Base-by-base conservation (phyloP, 1,140 invertebrate species). In the Polypedilum pembai region DNA sequence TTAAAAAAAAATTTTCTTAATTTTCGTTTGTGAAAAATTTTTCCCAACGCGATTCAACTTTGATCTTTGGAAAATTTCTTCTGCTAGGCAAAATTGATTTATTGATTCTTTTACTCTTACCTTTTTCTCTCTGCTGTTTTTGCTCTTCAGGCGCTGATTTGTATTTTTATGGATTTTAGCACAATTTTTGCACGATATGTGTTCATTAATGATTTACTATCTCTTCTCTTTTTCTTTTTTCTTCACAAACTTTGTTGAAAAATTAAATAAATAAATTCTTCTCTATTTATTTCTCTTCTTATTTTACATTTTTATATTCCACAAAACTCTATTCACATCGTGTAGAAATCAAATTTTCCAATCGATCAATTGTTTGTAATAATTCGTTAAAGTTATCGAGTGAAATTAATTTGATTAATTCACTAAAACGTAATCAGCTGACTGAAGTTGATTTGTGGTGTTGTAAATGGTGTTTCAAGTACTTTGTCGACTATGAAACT, bases 331-430 rank as follows among this genome's bases (percentile, higher is more conserved):
- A 56, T 56, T 56, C 45, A 56, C 45, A 56, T 56, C 45, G 15
- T n/a, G 15, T 56, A 56, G 15, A 56, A 56, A 56, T 56, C 45
- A 56, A 56, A 69, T 20, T 69, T 69, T 21, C 17, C 65, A 69
- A 7, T 69, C 17, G 17, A 21, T 69, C 65, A 69, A 69, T 69
- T 69, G 65, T 20, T 20, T 69, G 17, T 20, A 21, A 21, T 18
- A 21, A 69, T 69, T 69, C 65, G 65, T 69, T 18, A 69, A 69
- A 69, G 8, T 69, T 69, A 69, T 69, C 18, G 65, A 69, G 20
- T 18, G 65, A 69, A 69, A 69, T 69, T 69, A 69, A 69, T 69
- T 69, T 69, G 65, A 69, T 69, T 20, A 69, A 69, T 69, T 69
- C 20, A 69, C 65, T 69, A 21, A 69, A 69, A 69, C 65, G 65